These are phyloP conservation scores for Ophioninae sp. DNA, from an alignment of 2,888 invertebrate genomes.

Conservation along the genomic window DNA sequence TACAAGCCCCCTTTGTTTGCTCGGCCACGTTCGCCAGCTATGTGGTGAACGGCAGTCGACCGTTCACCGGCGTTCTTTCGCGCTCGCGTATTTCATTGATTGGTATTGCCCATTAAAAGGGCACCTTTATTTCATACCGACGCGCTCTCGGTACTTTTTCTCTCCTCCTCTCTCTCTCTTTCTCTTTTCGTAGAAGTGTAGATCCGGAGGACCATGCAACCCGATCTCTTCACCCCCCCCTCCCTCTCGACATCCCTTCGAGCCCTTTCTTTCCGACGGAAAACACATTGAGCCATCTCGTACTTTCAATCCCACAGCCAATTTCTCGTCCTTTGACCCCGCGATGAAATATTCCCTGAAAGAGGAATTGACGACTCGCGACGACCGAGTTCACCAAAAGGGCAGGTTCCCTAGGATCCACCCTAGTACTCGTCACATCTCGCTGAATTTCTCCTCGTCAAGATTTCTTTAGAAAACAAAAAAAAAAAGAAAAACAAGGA, in stretches of 20 bases:
- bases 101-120: constrained; percentile 80
- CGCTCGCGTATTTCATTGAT: constrained; percentile 79
- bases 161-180: constrained; percentile 28
- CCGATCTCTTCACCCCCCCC: constrained; percentile 37
- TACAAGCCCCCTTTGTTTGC: constrained; percentile 77
- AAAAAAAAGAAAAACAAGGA: too few species aligned
- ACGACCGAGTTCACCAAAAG: too few species aligned
- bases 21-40: constrained; percentile 72
- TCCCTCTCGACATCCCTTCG: constrained; percentile 33
- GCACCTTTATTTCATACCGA: constrained; percentile 76
- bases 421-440: too few species aligned
- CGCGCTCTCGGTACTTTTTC: constrained; percentile 63
- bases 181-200: constrained; percentile 20
- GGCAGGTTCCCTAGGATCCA: too few species aligned
- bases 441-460: too few species aligned
- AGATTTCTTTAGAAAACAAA: too few species aligned
- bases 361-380: neutral
- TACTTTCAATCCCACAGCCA: constrained; percentile 50
- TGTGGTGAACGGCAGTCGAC: constrained; percentile 65
- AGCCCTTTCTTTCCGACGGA: constrained; percentile 47
- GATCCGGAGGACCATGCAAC: constrained; percentile 16
- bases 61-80: constrained; percentile 72
- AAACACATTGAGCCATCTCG: constrained; percentile 54
- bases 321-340: constrained; percentile 55
- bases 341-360: neutral